These are phyloP conservation scores for Cosmorhoe ocellata DNA, from an alignment of 2,888 invertebrate genomes.

Conservation along the genomic window DNA sequence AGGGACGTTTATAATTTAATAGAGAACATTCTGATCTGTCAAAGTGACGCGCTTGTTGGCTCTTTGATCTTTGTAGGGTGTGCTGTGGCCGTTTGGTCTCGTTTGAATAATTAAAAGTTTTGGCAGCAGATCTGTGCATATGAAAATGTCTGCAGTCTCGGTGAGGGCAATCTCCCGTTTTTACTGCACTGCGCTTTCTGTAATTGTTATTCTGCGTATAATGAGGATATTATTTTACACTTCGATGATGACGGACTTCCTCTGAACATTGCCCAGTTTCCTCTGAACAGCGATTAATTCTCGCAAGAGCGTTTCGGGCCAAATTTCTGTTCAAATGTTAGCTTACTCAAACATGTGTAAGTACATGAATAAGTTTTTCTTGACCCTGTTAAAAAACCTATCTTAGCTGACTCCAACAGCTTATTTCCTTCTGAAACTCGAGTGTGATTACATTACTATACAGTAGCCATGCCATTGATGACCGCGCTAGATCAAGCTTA, in stretches of 20 bases:
- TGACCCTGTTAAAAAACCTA: too few relatives aligned
- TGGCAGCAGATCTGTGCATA: conserved; percentile 52
- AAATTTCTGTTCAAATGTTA: neutral
- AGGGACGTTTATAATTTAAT: conserved; percentile 70
- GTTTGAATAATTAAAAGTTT: conserved; percentile 62
- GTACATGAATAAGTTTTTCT: too few relatives aligned
- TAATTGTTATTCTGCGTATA: conserved; percentile 50
- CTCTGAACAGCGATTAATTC: neutral
- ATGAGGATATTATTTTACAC: conserved; percentile 49
- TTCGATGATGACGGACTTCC: conserved; percentile 39
- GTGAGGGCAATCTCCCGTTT: conserved; percentile 44
- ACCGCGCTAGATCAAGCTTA: neutral
- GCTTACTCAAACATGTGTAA: too few relatives aligned
- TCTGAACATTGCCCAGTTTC: conserved; percentile 18
- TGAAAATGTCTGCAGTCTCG: conserved; percentile 47
- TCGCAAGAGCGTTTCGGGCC: neutral
- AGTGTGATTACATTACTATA: too few relatives aligned
- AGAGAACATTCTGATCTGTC: conserved; percentile 63
- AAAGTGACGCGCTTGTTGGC: conserved; percentile 48
- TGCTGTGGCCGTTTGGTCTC: conserved; percentile 42
- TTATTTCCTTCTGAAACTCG: too few relatives aligned
- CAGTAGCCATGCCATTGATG: too few relatives aligned
- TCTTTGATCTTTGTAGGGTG: conserved; percentile 38
- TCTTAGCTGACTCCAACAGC: too few relatives aligned
- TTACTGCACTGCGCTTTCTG: conserved; percentile 57